Base-by-base conservation (phyloP, 2,113 vertebrate genomes). In the Procavia capensis region DNA sequence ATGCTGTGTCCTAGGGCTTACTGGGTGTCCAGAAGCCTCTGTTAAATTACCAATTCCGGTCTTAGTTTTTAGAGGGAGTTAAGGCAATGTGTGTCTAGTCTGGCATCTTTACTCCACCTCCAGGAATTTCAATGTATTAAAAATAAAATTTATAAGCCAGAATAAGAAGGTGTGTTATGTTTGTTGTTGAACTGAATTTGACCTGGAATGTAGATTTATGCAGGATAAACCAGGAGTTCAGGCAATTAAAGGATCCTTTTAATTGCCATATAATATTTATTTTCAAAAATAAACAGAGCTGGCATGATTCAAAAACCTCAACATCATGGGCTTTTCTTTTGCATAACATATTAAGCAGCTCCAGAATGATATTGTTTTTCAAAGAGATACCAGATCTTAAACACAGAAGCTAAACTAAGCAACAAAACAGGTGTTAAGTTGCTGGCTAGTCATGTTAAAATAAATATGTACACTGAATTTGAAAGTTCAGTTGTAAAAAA, bases 41-140 rank as follows among this genome's bases (percentile, higher is more conserved):
- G n/a, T n/a, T n/a, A n/a, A n/a, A n/a, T n/a, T n/a, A n/a, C n/a
- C n/a, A n/a, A n/a, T n/a, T n/a, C n/a, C n/a, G n/a, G n/a, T n/a
- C n/a, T n/a, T n/a, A n/a, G n/a, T n/a, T n/a, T n/a, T n/a, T n/a
- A n/a, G n/a, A n/a, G n/a, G n/a, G n/a, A n/a, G n/a, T n/a, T n/a
- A n/a, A n/a, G n/a, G n/a, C n/a, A n/a, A n/a, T n/a, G n/a, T n/a
- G n/a, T n/a, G n/a, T n/a, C n/a, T n/a, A n/a, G n/a, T n/a, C n/a
- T n/a, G n/a, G n/a, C n/a, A n/a, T n/a, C n/a, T n/a, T n/a, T n/a
- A n/a, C n/a, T n/a, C n/a, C n/a, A n/a, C n/a, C n/a, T n/a, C 63
- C 57, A 81, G 70, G 34, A 86, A 66, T 88, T 88, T 19, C 80
- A 76, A 31, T 90, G 76, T 92, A 34, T 76, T 92, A 90, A 45